Base-by-base conservation (phyloP, 92 coral and sea anemone genomes). In the Heliopora coerulea region DNA sequence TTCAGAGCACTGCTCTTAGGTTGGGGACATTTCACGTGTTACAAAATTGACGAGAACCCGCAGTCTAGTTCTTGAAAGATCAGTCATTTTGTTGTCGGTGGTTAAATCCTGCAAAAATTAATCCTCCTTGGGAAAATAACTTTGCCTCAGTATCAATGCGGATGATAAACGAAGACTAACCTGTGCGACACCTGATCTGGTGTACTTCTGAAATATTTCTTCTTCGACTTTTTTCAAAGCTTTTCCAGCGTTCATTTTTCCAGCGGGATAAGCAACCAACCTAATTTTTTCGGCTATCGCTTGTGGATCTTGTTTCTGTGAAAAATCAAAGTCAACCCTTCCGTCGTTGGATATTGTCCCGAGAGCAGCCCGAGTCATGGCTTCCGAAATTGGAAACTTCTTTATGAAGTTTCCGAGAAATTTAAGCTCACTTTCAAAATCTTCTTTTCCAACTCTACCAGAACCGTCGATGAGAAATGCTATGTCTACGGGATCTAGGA, bases 401-500 rank as follows among this genome's bases (percentile, higher is more conserved):
- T 67, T 67, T 40, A 67, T 41, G 11, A 67, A 44, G 0, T 46
- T 28, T 67, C 32, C 10, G 1, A 67, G 58, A 56, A 67, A 67
- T 67, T 44, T 67, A 27, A 67, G 58, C 48, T 67, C 74, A 25
- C 54, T 27, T 29, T 67, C 74, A 54, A 50, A 70, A 29, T 70
- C 77, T 57, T 70, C 62, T 54, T 70, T 70, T n/a, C 77, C 77
- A 20, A 70, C 77, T 13, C 41, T 44, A n/a, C 54, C 77, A 23
- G 77, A 70, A 10, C 77, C 77, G 33, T 70, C 77, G 33, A 70
- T 54, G 12, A 70, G 49, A 32, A 70, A 70, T 18, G 41, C 63
- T 24, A 70, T 70, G 77, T 70, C 77, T 50, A 54, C 77, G 40
- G 77, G 77, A 24, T 70, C 77, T 70, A 54, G 13, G 37, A 2